Percentiles rank a stretch among this genome's conserved stretches.
phyloP scores from a whole-genome alignment of 23 tunicate genomes.

The Styela clava region DNA sequence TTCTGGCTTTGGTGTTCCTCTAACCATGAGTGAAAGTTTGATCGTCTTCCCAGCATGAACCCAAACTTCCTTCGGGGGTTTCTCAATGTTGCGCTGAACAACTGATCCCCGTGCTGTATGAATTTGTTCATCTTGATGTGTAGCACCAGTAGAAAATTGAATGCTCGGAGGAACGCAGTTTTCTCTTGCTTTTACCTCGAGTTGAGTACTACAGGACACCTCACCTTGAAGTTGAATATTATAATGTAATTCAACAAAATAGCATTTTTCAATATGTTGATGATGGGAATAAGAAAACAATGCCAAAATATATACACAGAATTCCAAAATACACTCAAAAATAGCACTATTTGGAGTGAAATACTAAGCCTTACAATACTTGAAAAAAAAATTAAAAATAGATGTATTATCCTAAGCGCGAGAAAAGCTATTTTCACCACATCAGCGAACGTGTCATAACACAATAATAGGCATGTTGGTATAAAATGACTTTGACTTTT shows the following conservation, averaged over 20 bases:
- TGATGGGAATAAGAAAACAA: too few relatives aligned
- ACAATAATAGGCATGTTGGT: too few relatives aligned
- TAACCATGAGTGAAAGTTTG: background rate
- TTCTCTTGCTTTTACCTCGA: constrained; percentile 29
- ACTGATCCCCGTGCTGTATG: background rate
- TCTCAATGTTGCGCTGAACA: background rate
- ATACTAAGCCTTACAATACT: too few relatives aligned
- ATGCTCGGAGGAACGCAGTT: constrained; percentile 37
- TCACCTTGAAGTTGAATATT: constrained; percentile 42
- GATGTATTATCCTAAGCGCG: too few relatives aligned
- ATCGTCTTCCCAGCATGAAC: constrained; percentile 8
- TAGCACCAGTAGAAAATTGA: constrained; percentile 18
- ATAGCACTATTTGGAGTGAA: too few relatives aligned
- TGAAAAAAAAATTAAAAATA: too few relatives aligned
- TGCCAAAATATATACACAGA: too few relatives aligned
- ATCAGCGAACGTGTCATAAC: too few relatives aligned
- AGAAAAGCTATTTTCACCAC: too few relatives aligned
- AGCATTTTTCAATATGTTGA: too few relatives aligned
- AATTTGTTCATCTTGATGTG: background rate
- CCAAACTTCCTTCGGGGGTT: constrained; percentile 2
- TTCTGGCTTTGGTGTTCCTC: constrained; percentile 4
- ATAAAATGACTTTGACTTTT: too few relatives aligned
- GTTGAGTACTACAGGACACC: constrained; percentile 44
- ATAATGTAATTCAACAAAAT: background rate
- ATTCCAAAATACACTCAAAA: too few relatives aligned